Evolutionary conservation across 1,140 invertebrate genomes (phyloP), one percentile per base, ranked within the genome.

Genomic region (Matsumurasca onukii): DNA sequence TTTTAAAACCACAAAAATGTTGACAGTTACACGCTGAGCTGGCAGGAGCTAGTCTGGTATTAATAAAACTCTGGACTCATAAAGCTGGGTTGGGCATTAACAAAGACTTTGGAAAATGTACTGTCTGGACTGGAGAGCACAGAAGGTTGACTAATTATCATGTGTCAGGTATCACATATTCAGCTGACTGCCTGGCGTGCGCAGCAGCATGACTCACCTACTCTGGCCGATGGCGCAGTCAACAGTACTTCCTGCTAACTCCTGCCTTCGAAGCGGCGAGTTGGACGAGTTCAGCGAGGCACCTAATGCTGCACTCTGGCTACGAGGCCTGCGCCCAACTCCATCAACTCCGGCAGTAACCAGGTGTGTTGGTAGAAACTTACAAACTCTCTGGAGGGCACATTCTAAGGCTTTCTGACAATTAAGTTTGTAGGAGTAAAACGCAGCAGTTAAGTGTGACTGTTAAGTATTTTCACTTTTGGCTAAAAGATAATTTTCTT

Each of bases 91-190:
- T n/a, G n/a, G n/a, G n/a, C n/a, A n/a, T n/a, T n/a, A n/a, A n/a
- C n/a, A n/a, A n/a, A n/a, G n/a, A n/a, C n/a, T n/a, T n/a, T n/a
- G n/a, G n/a, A n/a, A n/a, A n/a, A n/a, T n/a, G n/a, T n/a, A n/a
- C n/a, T n/a, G n/a, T n/a, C n/a, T n/a, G n/a, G n/a, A n/a, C n/a
- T n/a, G n/a, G n/a, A n/a, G n/a, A n/a, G n/a, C n/a, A n/a, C n/a
- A n/a, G n/a, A n/a, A n/a, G n/a, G n/a, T n/a, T n/a, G n/a, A n/a
- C n/a, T n/a, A n/a, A n/a, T n/a, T n/a, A n/a, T n/a, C n/a, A n/a
- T n/a, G n/a, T n/a, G n/a, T n/a, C 71, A 95, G 95, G 93, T 76
- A 96, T 98, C 72, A 95, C 93, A 34, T 95, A 95, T 77, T 95
- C 93, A 34, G 94, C 93, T 0, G 94, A 98, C 77, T 95, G 95